Evolutionary conservation across 2,113 vertebrate species (phyloP).

Genomic region (Callithrix jacchus): DNA sequence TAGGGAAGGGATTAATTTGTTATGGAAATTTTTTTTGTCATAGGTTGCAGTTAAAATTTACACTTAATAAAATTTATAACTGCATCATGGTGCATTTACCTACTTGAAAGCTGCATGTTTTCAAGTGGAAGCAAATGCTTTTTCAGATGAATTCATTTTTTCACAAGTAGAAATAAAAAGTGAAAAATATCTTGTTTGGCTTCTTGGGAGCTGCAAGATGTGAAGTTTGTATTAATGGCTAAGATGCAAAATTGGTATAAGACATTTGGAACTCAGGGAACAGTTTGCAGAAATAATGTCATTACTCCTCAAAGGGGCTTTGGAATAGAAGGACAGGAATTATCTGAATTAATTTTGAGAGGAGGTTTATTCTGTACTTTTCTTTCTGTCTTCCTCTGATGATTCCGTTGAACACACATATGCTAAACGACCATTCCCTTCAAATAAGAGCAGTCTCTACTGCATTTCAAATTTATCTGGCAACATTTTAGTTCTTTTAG

Average conservation of each 20-base stretch:
- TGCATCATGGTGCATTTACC: not conserved
- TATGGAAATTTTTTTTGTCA: not conserved
- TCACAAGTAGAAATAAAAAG: slow-evolving; percentile 15
- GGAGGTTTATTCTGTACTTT: not conserved
- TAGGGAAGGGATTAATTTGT: slow-evolving; percentile 17
- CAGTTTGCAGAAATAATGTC: not conserved
- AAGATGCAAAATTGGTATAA: not conserved
- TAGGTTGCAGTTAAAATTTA: slow-evolving; percentile 40
- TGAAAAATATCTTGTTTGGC: not conserved
- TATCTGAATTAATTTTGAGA: slow-evolving; percentile 4
- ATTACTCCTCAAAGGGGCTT: not conserved
- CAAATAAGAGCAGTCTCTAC: not conserved
- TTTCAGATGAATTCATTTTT: slow-evolving; percentile 10
- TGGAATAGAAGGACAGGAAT: not conserved
- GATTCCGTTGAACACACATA: not conserved
- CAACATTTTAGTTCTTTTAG: not conserved
- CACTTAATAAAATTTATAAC: slow-evolving; percentile 9
- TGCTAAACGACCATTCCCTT: not conserved
- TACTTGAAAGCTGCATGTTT: not conserved
- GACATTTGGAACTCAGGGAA: not conserved
- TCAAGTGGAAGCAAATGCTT: not conserved
- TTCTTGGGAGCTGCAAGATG: not conserved
- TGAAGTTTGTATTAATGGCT: slow-evolving; percentile 20
- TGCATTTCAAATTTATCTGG: not conserved
- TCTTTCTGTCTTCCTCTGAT: not conserved